Base-by-base conservation (phyloP, 37 sponge, comb jelly and placozoan species). In the Haliclona indistincta region DNA sequence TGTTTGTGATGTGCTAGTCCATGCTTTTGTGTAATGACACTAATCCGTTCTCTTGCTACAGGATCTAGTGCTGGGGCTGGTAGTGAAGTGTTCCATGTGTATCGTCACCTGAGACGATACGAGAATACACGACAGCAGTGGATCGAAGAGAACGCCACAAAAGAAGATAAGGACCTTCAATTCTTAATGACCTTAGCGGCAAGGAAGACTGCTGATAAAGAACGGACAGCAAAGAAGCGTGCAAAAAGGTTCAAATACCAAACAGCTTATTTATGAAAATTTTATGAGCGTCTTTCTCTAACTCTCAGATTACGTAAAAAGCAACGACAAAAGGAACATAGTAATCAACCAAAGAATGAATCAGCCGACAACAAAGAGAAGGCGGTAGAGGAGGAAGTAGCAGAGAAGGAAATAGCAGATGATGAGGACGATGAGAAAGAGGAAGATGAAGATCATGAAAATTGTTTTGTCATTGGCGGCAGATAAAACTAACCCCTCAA, bases 61-160 rank as follows among this genome's bases (percentile, higher is more conserved):
- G 97, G 97, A 32, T 96, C 96, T 4, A 95, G 94, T 85, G 99
- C 99, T 68, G 99, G 99, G 2, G 99, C 99, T 64, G 99, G 99
- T 17, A 95, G 96, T 73, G 96, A 96, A 47, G 99, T 96, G 41
- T 99, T 91, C 38, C 99, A 99, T 68, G 88, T 95, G 1, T 99
- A 99, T 82, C 64, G 99, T 25, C 89, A 87, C 70, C 43, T 93
- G 23, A 63, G 95, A n/a, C 66, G 93, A 17, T 74, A 82, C 22
- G 92, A 94, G 63, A 74, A 69, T 17, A 62, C 49, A 0, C 41
- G 97, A 54, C 88, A 90, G 69, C 68, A 90, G 3, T 77, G 37
- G 43, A 91, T 94, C 43, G 49, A 54, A 25, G 73, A 73, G 51
- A n/a, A 86, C 28, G 85, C 95, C 0, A 52, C 63, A 37, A 75